These are phyloP conservation scores for Rhinogobio ventralis DNA, from an alignment of 2,797 vertebrate species.

Conservation along the genomic window DNA sequence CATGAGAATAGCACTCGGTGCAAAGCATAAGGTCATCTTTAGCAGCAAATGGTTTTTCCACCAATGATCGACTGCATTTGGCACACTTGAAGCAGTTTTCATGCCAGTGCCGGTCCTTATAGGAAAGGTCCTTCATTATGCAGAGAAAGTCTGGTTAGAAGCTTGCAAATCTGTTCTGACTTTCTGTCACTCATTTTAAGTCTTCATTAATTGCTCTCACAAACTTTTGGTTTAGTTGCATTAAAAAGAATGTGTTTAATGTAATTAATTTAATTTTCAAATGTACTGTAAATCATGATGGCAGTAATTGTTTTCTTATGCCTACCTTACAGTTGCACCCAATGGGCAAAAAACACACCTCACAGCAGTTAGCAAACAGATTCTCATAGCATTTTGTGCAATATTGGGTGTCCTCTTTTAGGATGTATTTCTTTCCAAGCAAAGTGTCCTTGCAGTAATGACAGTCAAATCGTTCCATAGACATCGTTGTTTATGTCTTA, in stretches of 20 bases:
- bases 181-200: not conserved
- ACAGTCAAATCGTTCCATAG: constrained; percentile 82
- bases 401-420: constrained; percentile 89
- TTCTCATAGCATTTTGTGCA: constrained; percentile 91
- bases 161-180: not conserved
- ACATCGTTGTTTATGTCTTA: constrained; percentile 79
- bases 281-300: not conserved
- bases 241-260: not conserved
- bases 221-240: not conserved
- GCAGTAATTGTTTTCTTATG: not conserved
- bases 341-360: constrained; percentile 87
- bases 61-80: constrained; percentile 87
- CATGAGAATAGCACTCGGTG: constrained; percentile 89
- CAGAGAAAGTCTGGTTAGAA: constrained; percentile 19
- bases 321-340: constrained; percentile 90
- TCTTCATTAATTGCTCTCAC: not conserved
- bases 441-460: constrained; percentile 91
- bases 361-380: constrained; percentile 90
- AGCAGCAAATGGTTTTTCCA: constrained; percentile 94
- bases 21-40: constrained; percentile 93
- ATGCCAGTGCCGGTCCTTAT: constrained; percentile 95
- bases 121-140: constrained; percentile 87
- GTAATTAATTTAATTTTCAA: not conserved
- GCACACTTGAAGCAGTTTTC: constrained; percentile 92
- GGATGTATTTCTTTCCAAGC: constrained; percentile 89